Evolutionary conservation across 2,888 invertebrate species (phyloP).

Genomic region (Lasioglossum morio): DNA sequence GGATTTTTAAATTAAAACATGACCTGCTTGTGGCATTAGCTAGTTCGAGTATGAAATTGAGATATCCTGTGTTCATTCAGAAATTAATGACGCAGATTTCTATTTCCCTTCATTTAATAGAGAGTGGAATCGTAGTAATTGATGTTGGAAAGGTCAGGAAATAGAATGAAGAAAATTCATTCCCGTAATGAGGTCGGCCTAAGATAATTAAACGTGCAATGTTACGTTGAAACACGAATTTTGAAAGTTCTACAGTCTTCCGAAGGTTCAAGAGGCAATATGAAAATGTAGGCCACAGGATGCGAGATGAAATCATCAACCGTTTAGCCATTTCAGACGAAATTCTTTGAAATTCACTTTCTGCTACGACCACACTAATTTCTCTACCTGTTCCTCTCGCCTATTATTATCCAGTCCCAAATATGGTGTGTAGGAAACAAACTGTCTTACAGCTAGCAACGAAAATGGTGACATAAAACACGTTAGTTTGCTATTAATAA

Average conservation of each 20-base stretch:
- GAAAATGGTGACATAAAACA: not conserved
- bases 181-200: too few species aligned
- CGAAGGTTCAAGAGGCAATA: not conserved
- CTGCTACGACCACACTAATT: not conserved
- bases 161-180: not conserved
- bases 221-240: not conserved
- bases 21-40: not conserved
- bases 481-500: not conserved
- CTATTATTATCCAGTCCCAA: not conserved
- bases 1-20: not conserved
- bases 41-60: not conserved
- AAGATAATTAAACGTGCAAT: not conserved
- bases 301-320: conserved; percentile 3
- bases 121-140: not conserved
- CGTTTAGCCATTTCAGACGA: not conserved
- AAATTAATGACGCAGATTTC: not conserved
- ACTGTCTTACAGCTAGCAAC: not conserved
- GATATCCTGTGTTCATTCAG: not conserved
- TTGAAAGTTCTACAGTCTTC: not conserved
- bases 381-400: not conserved
- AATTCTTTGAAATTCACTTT: not conserved
- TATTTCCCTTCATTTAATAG: not conserved
- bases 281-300: conserved; percentile 2
- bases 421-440: not conserved
- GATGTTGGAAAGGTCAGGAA: not conserved